A percentile compares a stretch with the other conserved stretches of the same genome.
Conservation (phyloP, 2,888 invertebrate species). For the Oxytorus armatus region DNA sequence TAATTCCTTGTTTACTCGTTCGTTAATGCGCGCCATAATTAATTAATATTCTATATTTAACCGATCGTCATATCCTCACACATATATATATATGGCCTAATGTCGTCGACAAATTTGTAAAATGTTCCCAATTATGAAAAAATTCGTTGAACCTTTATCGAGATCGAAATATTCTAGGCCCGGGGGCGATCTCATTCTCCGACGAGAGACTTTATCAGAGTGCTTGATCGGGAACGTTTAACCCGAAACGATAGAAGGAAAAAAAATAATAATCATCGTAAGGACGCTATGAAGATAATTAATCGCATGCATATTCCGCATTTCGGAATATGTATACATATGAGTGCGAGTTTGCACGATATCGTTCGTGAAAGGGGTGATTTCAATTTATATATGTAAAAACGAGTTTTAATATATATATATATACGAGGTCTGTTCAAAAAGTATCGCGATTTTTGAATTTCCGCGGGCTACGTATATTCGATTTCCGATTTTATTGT, state of each 20-base stretch:
- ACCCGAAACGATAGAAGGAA: not conserved
- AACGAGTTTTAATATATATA: conserved; percentile 47
- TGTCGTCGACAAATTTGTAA: not conserved
- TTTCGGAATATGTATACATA: conserved; percentile 20
- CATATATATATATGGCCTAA: too few relatives aligned
- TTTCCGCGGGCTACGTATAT: too few relatives aligned
- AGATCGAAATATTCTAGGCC: conserved; percentile 14
- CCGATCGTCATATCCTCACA: too few relatives aligned
- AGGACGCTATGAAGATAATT: conserved; percentile 45
- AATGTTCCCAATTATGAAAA: conserved; percentile 37
- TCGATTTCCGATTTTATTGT: too few relatives aligned
- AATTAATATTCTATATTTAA: conserved; percentile 22
- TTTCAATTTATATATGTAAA: conserved; percentile 41
- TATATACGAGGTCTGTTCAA: too few relatives aligned
- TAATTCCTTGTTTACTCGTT: conserved; percentile 49
- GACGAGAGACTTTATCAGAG: conserved; percentile 24
- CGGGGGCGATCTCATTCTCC: not conserved
- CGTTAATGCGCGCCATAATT: not conserved
- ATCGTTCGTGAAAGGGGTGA: conserved; percentile 22
- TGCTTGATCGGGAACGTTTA: conserved; percentile 29
- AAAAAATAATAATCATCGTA: conserved; percentile 36
- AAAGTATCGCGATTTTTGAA: too few relatives aligned
- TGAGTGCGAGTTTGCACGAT: conserved; percentile 35
- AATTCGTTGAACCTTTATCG: conserved; percentile 30
- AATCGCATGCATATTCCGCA: conserved; percentile 35